phyloP scores from a whole-genome alignment of 1,140 invertebrate genomes.

The Achatina immaculata region DNA sequence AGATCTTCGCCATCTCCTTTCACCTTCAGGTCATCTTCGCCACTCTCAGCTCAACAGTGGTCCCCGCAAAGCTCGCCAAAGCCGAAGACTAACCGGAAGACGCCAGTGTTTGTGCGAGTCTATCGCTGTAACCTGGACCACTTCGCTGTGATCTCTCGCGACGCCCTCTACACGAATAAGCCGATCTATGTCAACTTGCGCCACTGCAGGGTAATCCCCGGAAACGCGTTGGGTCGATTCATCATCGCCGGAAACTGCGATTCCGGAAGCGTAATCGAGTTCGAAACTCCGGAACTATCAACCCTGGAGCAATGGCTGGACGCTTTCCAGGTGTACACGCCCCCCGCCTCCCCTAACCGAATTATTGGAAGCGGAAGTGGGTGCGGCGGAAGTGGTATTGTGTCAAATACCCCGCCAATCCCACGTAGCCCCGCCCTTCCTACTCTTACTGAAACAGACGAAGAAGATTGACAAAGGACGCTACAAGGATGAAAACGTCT shows the following conservation, averaged over 20 bases:
- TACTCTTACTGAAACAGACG: slow-evolving; percentile 31
- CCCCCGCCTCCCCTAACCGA: slow-evolving; percentile 29
- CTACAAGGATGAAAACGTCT: too few species aligned
- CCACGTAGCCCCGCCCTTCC: slow-evolving; percentile 26
- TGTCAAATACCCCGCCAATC: neutral
- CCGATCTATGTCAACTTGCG: slow-evolving; percentile 35
- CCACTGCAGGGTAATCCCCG: slow-evolving; percentile 20
- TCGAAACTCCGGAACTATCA: slow-evolving; percentile 26
- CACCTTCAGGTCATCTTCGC: slow-evolving; percentile 5
- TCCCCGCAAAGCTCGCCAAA: neutral
- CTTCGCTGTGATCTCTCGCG: slow-evolving; percentile 33
- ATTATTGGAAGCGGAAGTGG: neutral
- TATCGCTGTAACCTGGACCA: slow-evolving; percentile 35
- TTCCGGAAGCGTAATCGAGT: slow-evolving; percentile 31
- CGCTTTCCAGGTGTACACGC: slow-evolving; percentile 27
- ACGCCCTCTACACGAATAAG: slow-evolving; percentile 21
- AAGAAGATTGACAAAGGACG: slow-evolving; percentile 32
- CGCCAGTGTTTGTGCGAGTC: slow-evolving; percentile 24
- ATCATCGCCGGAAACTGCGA: slow-evolving; percentile 27
- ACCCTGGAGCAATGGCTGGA: slow-evolving; percentile 36
- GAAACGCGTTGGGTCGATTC: slow-evolving; percentile 24
- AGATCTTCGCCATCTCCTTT: neutral
- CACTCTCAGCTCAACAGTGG: neutral
- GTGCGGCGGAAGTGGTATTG: neutral
- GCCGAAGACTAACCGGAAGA: slow-evolving; percentile 7